Base-by-base conservation (phyloP, 2,888 invertebrate species). In the Drosophila acutilabella region DNA sequence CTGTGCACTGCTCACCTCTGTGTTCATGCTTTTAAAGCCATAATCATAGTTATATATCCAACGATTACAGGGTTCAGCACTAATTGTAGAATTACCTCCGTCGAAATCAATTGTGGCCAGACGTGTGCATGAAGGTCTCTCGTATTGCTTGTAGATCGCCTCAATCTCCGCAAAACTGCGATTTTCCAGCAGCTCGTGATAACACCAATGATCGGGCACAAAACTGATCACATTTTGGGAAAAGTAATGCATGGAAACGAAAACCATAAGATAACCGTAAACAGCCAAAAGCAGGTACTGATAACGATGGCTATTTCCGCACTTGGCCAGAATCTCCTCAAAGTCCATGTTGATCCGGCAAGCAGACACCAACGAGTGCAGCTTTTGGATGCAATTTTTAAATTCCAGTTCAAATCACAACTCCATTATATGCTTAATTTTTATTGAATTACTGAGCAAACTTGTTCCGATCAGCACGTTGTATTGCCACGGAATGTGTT, bases 21-120 rank as follows among this genome's bases (percentile, higher is more conserved):
- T 93, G 11, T 94, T 94, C 77, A 95, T 93, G 74, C 94, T 94
- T 52, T 92, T 89, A 66, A 93, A 94, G 4, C 93, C 93, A 78
- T 93, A 93, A 16, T 93, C 93, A 50, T 92, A 93, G 64, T 94
- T 93, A 80, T 94, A 95, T 18, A 92, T 92, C 94, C 94, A 95
- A n/a, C 93, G 93, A 64, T 92, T 77, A 75, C 93, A 94, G 3
- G 53, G 53, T 42, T 84, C 68, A 2, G 42, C n/a, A 52, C 90
- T 91, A 6, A 74, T 54, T 0, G 86, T 89, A 40, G 74, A 78
- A 57, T 83, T 78, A 0, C 71, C 59, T 0, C 72, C 85, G 36
- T 75, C 71, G 2, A 53, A 65, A 20, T 80, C 75, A 11, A 89
- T 72, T 8, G 62, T 59, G 0, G 65, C 76, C 16, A 91, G 62